Evolutionary conservation across 2,797 vertebrate species (phyloP).

Genomic region (Sorex maritimensis): DNA sequence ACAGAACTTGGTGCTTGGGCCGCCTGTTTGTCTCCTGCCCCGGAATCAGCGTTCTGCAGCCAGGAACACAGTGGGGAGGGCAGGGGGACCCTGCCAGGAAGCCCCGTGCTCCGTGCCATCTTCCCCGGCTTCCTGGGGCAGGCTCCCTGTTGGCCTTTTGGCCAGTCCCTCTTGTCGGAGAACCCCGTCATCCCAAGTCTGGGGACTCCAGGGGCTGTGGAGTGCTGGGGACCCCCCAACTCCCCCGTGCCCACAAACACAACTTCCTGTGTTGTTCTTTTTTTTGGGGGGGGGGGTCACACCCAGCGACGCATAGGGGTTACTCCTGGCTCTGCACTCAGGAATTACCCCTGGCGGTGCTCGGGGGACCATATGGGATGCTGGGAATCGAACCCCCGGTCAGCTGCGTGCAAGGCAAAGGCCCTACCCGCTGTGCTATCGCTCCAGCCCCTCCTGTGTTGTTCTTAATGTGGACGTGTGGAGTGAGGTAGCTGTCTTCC

Average conservation of each 20-base stretch:
- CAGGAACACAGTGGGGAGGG: not conserved
- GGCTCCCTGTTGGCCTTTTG: not conserved
- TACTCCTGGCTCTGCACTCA: no score
- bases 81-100: not conserved
- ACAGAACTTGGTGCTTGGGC: not conserved
- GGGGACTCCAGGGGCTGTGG: not conserved
- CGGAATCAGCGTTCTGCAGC: not conserved
- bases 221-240: not conserved
- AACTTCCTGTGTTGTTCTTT: no score
- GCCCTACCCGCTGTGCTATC: no score
- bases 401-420: not conserved
- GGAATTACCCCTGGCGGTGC: no score
- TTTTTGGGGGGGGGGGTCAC: no score
- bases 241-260: rapidly evolving
- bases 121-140: not conserved
- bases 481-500: not conserved
- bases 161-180: not conserved
- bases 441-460: not conserved
- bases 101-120: not conserved
- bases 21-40: not conserved
- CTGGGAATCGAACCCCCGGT: no score
- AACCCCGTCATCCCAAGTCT: not conserved
- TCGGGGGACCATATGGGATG: no score
- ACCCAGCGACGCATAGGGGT: no score
- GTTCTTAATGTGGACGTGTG: not conserved